Evolutionary conservation across 2,888 invertebrate species (phyloP).

Genomic region (Cheilosia variabilis): DNA sequence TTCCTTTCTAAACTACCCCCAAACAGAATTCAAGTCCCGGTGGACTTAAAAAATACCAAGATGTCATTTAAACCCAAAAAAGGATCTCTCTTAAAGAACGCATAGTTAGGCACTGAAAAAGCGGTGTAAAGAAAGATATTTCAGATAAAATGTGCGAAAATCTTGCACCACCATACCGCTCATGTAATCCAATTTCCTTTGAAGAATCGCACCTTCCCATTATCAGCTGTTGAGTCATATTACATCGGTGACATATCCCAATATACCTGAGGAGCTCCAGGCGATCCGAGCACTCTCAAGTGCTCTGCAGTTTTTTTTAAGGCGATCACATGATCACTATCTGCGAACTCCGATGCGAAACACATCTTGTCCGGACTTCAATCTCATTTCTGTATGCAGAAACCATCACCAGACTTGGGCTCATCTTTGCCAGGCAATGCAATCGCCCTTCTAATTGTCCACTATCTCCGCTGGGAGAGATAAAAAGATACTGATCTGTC

Average conservation of each 20-base stretch:
- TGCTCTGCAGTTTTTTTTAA: constrained; percentile 29
- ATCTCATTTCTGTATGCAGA: constrained; percentile 1
- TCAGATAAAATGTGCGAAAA: too few relatives aligned
- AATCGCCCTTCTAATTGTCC: constrained; percentile 72
- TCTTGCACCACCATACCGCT: too few relatives aligned
- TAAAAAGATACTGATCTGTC: constrained; percentile 64
- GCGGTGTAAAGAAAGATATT: too few relatives aligned
- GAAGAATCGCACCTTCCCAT: neutral
- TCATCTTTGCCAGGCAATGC: constrained; percentile 5
- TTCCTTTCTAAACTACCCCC: too few relatives aligned
- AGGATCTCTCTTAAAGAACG: too few relatives aligned
- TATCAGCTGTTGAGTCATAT: constrained; percentile 54
- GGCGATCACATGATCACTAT: constrained; percentile 27
- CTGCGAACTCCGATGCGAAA: constrained; percentile 20
- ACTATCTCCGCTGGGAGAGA: constrained; percentile 55
- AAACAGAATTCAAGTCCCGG: too few relatives aligned
- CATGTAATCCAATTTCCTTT: too few relatives aligned
- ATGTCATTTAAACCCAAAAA: too few relatives aligned
- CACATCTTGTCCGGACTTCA: constrained; percentile 21
- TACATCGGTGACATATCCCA: neutral
- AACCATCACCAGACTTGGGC: neutral
- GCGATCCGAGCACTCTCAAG: too few relatives aligned
- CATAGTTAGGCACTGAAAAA: too few relatives aligned
- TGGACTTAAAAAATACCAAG: too few relatives aligned
- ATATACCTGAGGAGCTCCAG: constrained; percentile 20